Evolutionary conservation across 1,140 invertebrate genomes (phyloP).

Genomic region (Apolygus lucorum): DNA sequence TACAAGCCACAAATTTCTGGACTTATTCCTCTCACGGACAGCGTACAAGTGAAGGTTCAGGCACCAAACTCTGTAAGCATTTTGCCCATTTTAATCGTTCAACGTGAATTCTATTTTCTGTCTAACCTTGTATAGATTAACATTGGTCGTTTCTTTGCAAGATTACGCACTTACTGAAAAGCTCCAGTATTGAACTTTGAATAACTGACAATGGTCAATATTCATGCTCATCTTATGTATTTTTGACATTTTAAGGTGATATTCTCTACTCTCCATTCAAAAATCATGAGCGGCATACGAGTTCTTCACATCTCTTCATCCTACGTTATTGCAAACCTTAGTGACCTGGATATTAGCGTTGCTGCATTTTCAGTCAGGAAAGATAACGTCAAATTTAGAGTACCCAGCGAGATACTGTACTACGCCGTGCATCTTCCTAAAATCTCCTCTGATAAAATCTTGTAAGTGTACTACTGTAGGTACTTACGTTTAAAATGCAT

Average conservation of each 20-base stretch:
- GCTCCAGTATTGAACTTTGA: too few relatives aligned
- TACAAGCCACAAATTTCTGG: conserved; percentile 51
- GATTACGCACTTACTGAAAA: too few relatives aligned
- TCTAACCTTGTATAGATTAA: too few relatives aligned
- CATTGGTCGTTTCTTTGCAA: too few relatives aligned
- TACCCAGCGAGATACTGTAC: conserved; percentile 19
- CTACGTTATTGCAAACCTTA: conserved; percentile 48
- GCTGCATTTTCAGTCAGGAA: conserved; percentile 42
- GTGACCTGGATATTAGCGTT: conserved; percentile 42
- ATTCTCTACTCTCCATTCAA: conserved; percentile 41
- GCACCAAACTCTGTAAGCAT: conserved; percentile 20
- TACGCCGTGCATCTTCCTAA: conserved; percentile 19
- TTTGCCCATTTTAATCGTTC: too few relatives aligned
- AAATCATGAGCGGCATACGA: conserved; percentile 46
- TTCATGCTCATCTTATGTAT: too few relatives aligned
- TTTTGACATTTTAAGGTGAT: conserved; percentile 19
- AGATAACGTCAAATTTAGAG: conserved; percentile 5
- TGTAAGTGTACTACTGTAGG: conserved; percentile 13
- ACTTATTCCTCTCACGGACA: conserved; percentile 46
- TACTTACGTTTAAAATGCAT: too few relatives aligned
- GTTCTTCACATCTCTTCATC: conserved; percentile 46
- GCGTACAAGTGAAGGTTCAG: conserved; percentile 42
- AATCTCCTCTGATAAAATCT: neutral
- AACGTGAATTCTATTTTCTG: too few relatives aligned
- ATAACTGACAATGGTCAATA: too few relatives aligned